These are phyloP conservation scores for Pseudomyrmex concolor DNA, from an alignment of 1,140 invertebrate species.

Conservation along the genomic window DNA sequence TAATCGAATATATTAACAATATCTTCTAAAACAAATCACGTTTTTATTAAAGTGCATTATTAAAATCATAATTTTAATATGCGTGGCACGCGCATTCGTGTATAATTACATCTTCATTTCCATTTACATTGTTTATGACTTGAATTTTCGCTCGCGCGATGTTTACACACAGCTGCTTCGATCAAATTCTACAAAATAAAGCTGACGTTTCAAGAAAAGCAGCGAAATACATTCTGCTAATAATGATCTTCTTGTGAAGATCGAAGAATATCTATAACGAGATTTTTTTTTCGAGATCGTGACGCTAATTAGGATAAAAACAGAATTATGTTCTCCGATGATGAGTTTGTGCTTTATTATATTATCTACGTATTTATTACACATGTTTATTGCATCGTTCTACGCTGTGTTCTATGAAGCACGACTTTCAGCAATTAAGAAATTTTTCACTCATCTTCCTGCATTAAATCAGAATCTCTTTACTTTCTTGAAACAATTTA, in stretches of 20 bases:
- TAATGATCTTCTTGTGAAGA: not conserved
- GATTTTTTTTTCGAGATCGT: constrained; percentile 21
- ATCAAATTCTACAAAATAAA: constrained; percentile 17
- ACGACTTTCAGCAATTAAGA: not conserved
- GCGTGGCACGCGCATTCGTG: not conserved
- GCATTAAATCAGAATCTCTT: not conserved
- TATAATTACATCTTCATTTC: constrained; percentile 2
- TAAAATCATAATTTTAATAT: not conserved
- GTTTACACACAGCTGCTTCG: not conserved
- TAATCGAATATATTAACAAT: not conserved
- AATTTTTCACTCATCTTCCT: not conserved
- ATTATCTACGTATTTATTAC: constrained; percentile 34
- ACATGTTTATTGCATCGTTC: constrained; percentile 21
- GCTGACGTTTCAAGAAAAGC: not conserved
- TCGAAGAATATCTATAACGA: not conserved
- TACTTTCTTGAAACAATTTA: not conserved
- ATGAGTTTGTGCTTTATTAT: constrained; percentile 44
- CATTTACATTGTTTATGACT: constrained; percentile 24
- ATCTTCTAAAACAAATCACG: not conserved
- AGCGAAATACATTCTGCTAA: constrained; percentile 9
- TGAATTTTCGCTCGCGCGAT: not conserved
- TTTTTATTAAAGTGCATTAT: not conserved
- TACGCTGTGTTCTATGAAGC: not conserved
- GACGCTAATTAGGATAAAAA: constrained; percentile 48
- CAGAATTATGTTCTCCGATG: constrained; percentile 48